phyloP scores from a whole-genome alignment of 2,888 invertebrate species.

The Brenthis daphne region DNA sequence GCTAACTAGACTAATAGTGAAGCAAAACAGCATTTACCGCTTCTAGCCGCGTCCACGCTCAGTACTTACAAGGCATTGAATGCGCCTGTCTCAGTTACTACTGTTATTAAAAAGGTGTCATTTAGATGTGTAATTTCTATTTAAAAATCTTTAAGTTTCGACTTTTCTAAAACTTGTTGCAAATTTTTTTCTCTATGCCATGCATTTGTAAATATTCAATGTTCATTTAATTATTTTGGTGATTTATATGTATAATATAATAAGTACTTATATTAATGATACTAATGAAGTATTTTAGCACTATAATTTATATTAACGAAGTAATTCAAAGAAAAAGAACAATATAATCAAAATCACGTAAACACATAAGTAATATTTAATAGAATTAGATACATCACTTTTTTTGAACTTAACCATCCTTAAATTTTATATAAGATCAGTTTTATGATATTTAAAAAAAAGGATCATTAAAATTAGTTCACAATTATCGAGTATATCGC shows the following conservation, averaged over 20 bases:
- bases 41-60: slow-evolving; percentile 19
- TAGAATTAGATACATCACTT: too few species aligned
- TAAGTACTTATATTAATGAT: neutral
- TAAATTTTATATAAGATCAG: too few species aligned
- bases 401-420: too few species aligned
- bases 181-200: too few species aligned
- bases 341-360: too few species aligned
- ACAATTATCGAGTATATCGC: too few species aligned
- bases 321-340: neutral
- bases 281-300: neutral
- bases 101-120: slow-evolving; percentile 8
- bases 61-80: slow-evolving; percentile 14
- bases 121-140: neutral
- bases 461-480: too few species aligned
- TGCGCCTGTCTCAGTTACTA: neutral
- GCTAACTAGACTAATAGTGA: slow-evolving; percentile 58
- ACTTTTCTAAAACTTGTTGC: too few species aligned
- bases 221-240: neutral
- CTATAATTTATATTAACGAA: too few species aligned
- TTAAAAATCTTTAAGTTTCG: neutral
- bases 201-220: neutral
- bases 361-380: too few species aligned
- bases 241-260: neutral
- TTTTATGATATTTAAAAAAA: too few species aligned
- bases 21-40: slow-evolving; percentile 42